Conservation (phyloP, 37 sponge, comb jelly and placozoan species). For the Axinella damicornis region DNA sequence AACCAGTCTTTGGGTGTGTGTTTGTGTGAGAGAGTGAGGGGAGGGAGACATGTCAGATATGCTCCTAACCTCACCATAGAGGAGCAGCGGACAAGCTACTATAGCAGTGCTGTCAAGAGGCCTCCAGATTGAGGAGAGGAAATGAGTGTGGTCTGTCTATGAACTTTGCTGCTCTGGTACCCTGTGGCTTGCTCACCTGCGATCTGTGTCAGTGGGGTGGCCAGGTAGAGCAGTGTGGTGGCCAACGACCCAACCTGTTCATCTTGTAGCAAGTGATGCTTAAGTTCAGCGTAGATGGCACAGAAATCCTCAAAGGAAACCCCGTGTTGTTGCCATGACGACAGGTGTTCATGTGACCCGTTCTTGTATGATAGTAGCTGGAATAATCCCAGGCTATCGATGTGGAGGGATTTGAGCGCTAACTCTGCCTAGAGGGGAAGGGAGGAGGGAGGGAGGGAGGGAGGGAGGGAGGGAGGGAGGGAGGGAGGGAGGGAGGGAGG, state of each 20-base stretch:
- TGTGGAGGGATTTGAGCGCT: constrained; percentile 38
- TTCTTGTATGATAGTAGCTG: constrained; percentile 45
- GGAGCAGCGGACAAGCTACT: background rate
- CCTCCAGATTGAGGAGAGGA: no score
- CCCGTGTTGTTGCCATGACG: constrained; percentile 50
- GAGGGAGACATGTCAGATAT: background rate
- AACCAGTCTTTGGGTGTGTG: background rate
- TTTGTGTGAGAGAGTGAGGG: background rate
- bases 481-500: no score
- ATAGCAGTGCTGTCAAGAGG: no score
- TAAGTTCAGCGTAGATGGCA: constrained; percentile 37
- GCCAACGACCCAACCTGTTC: background rate
- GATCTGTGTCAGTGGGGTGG: constrained; percentile 4
- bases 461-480: no score
- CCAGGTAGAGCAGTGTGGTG: background rate
- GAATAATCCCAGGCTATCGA: constrained; percentile 31
- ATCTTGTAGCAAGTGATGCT: background rate
- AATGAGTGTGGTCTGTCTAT: no score
- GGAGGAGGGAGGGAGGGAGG: no score
- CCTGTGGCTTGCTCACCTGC: constrained; percentile 22
- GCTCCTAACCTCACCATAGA: no score
- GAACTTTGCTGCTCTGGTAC: no score
- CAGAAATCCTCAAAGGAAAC: constrained; percentile 79
- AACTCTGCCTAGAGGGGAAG: constrained; percentile 19
- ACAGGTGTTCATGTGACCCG: constrained; percentile 69